These are phyloP conservation scores for Papilio xuthus DNA, from an alignment of 1,140 invertebrate species.

Conservation along the genomic window DNA sequence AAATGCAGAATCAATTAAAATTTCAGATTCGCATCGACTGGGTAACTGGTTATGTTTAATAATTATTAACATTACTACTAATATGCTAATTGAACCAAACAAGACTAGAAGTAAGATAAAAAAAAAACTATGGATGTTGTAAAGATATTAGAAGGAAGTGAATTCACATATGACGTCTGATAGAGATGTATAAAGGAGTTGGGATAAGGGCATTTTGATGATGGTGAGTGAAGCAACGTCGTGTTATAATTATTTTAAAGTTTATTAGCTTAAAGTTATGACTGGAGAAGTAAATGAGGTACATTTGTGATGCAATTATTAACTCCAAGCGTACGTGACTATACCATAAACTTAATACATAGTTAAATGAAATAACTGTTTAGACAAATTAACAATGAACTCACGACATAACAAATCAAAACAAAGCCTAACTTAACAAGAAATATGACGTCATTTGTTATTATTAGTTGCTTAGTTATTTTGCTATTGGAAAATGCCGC, in stretches of 20 bases:
- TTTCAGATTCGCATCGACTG: no score
- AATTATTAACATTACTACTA: no score
- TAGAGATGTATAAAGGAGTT: no score
- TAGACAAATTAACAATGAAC: conserved; percentile 21
- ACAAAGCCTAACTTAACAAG: conserved; percentile 21
- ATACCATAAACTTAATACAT: conserved; percentile 9
- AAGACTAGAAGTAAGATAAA: no score
- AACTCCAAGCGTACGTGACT: not conserved
- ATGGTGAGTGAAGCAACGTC: no score
- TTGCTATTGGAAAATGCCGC: not conserved
- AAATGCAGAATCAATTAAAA: no score
- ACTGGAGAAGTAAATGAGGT: not conserved
- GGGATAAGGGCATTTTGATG: no score
- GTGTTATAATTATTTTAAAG: not conserved
- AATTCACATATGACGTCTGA: no score
- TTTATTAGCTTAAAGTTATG: not conserved
- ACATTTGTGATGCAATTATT: not conserved
- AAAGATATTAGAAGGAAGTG: no score
- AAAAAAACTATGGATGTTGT: no score
- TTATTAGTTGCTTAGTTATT: conserved; percentile 16
- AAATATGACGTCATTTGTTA: conserved; percentile 12
- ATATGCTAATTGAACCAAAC: no score
- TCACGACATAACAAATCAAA: conserved; percentile 2
- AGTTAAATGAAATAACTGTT: conserved; percentile 14
- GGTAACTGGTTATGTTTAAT: no score